Base-by-base conservation (phyloP, 2,888 invertebrate genomes). In the Sphinx pinastri region DNA sequence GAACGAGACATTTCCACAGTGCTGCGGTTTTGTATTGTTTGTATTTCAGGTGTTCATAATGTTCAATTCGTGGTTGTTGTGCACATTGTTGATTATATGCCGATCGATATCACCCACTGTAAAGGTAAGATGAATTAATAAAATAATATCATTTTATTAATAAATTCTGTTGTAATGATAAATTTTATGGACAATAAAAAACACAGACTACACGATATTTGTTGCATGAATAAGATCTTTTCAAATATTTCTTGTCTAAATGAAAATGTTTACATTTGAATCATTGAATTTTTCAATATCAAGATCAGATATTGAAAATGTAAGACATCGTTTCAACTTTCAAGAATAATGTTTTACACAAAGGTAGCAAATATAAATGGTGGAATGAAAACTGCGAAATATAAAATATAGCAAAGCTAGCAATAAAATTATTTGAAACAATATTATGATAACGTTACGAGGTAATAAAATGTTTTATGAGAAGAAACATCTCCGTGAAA, bases 51-150 rank as follows among this genome's bases (percentile, higher is more conserved):
- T 90, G 47, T 80, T 89, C 52, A 75, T 84, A 13, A 89, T 90
- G 88, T 87, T 85, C 69, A 82, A 78, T 69, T 73, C 81, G 0
- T 88, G 88, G 87, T 74, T 90, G 49, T 60, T 87, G n/a, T 79
- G 82, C 49, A 89, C 89, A 0, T 71, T 90, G 66, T 71, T 89
- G 49, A 70, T 75, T 16, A 86, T 90, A 74, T 90, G 90, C 71
- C 81, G 88, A 77, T 80, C 79, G 0, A 72, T 90, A 70, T 89
- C 89, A 2, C 89, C 90, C 16, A 82, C 85, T 16, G 69, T 88
- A 38, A 84, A 84, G 80, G 90, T 90, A 81, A 71, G 11, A 2
- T 19, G 11, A 55, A 55, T 55, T 11, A 16, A 11, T 11, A 55
- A 19, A 55, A 19, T 54, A 54, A 54, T 55, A 11, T 19, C 19